A percentile compares a stretch with the other conserved stretches of the same genome.
Evolutionary conservation across 2,113 vertebrate species (phyloP).

Genomic region (Embiotoca jacksoni): DNA sequence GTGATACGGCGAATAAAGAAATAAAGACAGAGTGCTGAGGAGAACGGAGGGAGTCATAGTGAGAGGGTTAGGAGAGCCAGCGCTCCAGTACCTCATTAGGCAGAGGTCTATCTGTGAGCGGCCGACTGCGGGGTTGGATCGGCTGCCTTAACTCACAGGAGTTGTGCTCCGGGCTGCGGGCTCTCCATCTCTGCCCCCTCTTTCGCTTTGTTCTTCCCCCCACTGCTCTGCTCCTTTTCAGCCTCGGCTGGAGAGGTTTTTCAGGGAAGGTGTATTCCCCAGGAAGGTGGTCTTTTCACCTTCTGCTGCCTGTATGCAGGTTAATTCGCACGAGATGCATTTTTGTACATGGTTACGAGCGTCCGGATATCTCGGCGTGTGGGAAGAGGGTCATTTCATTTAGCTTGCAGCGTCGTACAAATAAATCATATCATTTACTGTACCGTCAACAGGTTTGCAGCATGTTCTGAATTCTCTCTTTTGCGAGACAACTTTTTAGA

Average conservation of each 20-base stretch:
- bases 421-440: neutral
- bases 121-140: slow-evolving; percentile 54
- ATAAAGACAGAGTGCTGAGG: slow-evolving; percentile 58
- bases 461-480: neutral
- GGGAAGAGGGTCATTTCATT: slow-evolving; percentile 2
- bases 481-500: neutral
- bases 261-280: slow-evolving; percentile 46
- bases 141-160: slow-evolving; percentile 61
- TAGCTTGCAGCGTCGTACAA: neutral
- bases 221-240: slow-evolving; percentile 38
- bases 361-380: neutral
- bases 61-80: slow-evolving; percentile 63
- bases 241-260: slow-evolving; percentile 38
- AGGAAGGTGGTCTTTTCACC: slow-evolving; percentile 53
- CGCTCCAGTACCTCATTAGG: slow-evolving; percentile 71
- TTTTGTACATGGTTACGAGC: neutral
- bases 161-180: slow-evolving; percentile 54
- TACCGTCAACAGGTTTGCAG: neutral
- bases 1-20: slow-evolving; percentile 57
- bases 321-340: slow-evolving; percentile 3
- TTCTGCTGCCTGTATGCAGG: neutral
- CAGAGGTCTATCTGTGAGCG: slow-evolving; percentile 58
- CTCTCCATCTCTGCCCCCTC: slow-evolving; percentile 38
- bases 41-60: slow-evolving; percentile 43
- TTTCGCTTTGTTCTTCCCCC: slow-evolving; percentile 61